Evolutionary conservation across 2,888 invertebrate genomes (phyloP).

Genomic region (Drosophila koepferae): DNA sequence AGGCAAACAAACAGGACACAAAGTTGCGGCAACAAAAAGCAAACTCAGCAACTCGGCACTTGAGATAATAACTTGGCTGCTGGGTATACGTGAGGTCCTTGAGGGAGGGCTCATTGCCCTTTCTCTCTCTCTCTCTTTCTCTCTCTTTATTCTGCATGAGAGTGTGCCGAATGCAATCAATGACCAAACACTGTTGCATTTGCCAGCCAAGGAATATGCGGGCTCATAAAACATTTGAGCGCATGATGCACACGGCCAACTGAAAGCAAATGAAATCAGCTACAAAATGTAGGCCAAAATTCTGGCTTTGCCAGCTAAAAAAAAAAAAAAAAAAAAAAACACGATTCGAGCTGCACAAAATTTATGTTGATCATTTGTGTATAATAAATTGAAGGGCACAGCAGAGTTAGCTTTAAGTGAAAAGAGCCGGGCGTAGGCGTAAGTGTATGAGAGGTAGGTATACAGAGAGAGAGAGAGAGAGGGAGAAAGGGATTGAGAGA

Average conservation of each 20-base stretch:
- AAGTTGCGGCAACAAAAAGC: conserved; percentile 25
- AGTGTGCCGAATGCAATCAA: conserved; percentile 22
- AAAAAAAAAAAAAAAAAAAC: not conserved
- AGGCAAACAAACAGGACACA: conserved; percentile 16
- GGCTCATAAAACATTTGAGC: conserved; percentile 55
- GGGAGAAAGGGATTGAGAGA: not conserved
- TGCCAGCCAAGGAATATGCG: conserved; percentile 17
- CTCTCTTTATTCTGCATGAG: not conserved
- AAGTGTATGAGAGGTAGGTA: conserved; percentile 30
- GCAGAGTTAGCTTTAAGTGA: conserved; percentile 12
- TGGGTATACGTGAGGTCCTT: conserved; percentile 7
- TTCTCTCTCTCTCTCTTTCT: too few species aligned
- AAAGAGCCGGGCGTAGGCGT: not conserved
- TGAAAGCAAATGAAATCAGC: conserved; percentile 29
- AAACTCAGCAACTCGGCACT: conserved; percentile 41
- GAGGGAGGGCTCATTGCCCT: not conserved
- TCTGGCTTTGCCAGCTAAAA: not conserved
- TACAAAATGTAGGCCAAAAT: conserved; percentile 20
- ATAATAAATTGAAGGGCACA: conserved; percentile 55
- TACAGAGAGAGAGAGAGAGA: not conserved
- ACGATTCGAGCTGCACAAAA: not conserved
- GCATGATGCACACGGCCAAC: conserved; percentile 45
- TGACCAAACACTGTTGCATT: conserved; percentile 59
- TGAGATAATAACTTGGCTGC: conserved; percentile 46
- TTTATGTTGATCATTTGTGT: conserved; percentile 68